phyloP scores from a whole-genome alignment of 2,113 vertebrate species.

The Melanotaenia duboulayi region DNA sequence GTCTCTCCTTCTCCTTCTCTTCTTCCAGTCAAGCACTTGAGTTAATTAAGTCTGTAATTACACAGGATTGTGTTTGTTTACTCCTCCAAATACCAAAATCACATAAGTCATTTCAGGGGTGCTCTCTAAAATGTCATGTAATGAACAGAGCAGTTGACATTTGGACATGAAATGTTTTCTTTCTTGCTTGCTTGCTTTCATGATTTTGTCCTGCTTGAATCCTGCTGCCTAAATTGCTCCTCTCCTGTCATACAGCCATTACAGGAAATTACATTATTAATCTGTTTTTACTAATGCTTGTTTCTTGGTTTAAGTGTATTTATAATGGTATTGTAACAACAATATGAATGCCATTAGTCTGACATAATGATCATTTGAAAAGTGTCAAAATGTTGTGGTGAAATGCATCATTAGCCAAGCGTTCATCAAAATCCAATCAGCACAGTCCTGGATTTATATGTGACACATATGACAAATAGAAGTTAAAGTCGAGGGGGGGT shows the following conservation, averaged over 20 bases:
- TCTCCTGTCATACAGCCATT: too few relatives aligned
- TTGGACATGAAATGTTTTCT: slow-evolving; percentile 26
- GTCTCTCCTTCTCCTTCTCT: slow-evolving; percentile 22
- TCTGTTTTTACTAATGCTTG: background rate
- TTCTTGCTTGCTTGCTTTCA: background rate
- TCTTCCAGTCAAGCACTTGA: slow-evolving; percentile 60
- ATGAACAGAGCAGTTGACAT: slow-evolving; percentile 53
- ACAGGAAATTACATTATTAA: background rate
- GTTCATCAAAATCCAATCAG: slow-evolving; percentile 70
- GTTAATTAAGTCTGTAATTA: slow-evolving; percentile 73
- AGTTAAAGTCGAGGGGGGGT: slow-evolving; percentile 44
- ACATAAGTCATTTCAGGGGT: slow-evolving; percentile 48
- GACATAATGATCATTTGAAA: slow-evolving; percentile 30
- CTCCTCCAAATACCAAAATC: slow-evolving; percentile 67
- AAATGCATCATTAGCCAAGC: slow-evolving; percentile 58
- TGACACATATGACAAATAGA: slow-evolving; percentile 73
- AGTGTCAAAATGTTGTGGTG: slow-evolving; percentile 27
- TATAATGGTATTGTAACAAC: background rate
- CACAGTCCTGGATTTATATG: slow-evolving; percentile 42
- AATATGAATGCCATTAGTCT: background rate
- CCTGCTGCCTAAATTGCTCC: too few relatives aligned
- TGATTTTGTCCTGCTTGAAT: too few relatives aligned
- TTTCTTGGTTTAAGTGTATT: background rate
- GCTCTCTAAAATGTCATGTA: slow-evolving; percentile 65
- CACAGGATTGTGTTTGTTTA: slow-evolving; percentile 65